Conservation (phyloP, 2,113 vertebrate species). For the Thymallus thymallus region DNA sequence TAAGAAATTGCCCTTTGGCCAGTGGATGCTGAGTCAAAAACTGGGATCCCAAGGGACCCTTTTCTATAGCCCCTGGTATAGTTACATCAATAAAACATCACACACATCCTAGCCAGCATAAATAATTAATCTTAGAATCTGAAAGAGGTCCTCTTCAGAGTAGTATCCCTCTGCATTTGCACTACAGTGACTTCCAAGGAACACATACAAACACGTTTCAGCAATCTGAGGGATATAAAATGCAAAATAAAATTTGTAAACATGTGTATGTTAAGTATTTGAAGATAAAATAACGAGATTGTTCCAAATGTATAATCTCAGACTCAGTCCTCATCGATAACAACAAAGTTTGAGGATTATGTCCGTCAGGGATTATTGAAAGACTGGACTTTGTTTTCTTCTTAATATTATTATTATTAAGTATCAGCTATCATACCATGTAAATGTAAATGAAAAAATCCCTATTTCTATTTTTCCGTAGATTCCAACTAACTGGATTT, state of each 20-base stretch:
- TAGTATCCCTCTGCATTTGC: neutral
- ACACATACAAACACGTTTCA: neutral
- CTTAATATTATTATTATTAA: no score
- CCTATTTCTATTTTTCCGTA: no score
- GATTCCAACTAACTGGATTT: no score
- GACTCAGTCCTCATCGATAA: no score
- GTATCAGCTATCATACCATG: no score
- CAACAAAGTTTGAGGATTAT: neutral
- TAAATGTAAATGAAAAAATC: no score
- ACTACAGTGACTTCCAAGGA: neutral
- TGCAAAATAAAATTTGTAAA: neutral
- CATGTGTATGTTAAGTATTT: neutral
- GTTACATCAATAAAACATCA: neutral
- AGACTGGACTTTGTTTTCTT: no score
- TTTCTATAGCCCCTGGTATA: neutral
- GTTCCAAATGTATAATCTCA: neutral
- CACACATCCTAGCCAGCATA: neutral
- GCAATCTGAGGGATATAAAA: neutral
- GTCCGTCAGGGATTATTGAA: no score
- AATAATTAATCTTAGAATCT: slow-evolving; percentile 2
- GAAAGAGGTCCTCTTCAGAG: neutral
- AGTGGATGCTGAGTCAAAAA: neutral
- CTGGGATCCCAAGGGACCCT: neutral
- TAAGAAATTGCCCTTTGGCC: neutral
- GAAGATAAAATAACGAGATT: neutral